These are phyloP conservation scores for Halcyon chelicuti DNA, from an alignment of 2,797 vertebrate genomes.

Conservation along the genomic window DNA sequence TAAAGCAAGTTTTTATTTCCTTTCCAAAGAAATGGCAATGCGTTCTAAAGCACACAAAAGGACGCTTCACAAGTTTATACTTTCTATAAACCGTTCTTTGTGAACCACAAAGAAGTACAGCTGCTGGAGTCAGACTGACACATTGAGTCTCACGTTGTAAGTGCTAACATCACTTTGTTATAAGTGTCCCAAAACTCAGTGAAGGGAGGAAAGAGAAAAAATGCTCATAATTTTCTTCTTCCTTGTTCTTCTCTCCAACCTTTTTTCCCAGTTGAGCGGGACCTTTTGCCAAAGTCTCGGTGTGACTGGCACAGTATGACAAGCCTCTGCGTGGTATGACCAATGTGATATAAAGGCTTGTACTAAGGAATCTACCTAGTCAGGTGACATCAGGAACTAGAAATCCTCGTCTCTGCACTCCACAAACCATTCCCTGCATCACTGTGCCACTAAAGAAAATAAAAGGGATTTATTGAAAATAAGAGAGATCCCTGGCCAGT, in stretches of 20 bases:
- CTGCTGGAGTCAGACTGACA: not conserved
- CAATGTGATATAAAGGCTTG: not conserved
- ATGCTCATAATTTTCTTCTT: not conserved
- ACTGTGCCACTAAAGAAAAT: not conserved
- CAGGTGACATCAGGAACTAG: not conserved
- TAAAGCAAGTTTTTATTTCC: not conserved
- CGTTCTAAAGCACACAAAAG: not conserved
- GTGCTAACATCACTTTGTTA: not conserved
- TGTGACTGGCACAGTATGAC: not conserved
- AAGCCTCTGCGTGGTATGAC: not conserved
- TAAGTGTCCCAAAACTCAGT: not conserved
- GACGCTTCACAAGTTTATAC: not conserved
- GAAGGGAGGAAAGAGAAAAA: not conserved
- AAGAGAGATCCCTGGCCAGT: not conserved
- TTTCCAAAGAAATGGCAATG: not conserved
- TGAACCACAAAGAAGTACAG: not conserved
- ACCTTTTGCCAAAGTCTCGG: not conserved
- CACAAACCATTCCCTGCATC: not conserved
- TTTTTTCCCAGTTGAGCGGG: not conserved
- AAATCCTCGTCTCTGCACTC: not conserved
- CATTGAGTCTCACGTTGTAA: not conserved
- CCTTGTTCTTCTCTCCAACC: not conserved
- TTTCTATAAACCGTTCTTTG: not conserved
- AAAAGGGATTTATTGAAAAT: not conserved
- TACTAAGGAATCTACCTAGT: not conserved